Evolutionary conservation across 2,113 vertebrate genomes (phyloP).

Genomic region (Odocoileus virginianus): DNA sequence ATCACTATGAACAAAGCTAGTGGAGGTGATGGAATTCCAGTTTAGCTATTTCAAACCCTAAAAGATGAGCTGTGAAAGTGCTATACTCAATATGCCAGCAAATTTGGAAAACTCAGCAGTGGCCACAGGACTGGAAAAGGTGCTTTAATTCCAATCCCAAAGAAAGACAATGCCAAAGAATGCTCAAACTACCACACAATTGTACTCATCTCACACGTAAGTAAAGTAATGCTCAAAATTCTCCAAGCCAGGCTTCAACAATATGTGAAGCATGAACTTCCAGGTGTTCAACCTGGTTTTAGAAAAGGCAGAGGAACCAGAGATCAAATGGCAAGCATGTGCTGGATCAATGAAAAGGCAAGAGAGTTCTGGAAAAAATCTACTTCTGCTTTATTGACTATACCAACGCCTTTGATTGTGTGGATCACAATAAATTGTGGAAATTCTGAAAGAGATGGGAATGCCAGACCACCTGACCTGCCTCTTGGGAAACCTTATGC

Average conservation of each 20-base stretch:
- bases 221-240: not conserved
- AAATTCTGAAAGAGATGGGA: not conserved
- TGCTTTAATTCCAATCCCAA: not conserved
- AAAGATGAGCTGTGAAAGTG: not conserved
- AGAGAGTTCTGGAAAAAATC: not conserved
- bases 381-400: not conserved
- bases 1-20: not conserved
- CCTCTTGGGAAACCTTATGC: not conserved
- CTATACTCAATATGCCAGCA: not conserved
- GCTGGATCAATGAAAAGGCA: not conserved
- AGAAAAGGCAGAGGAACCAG: not conserved
- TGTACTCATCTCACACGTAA: rapidly evolving
- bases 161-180: not conserved
- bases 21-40: not conserved
- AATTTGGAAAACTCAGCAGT: not conserved
- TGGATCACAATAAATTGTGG: not conserved
- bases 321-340: not conserved
- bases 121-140: not conserved
- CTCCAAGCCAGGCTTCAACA: not conserved
- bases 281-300: not conserved
- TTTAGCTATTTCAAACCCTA: not conserved
- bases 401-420: not conserved
- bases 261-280: not conserved
- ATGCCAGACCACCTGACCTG: not conserved
- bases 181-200: not conserved